These are phyloP conservation scores for Patiria miniata DNA, from an alignment of 35 echinoderm and acorn worm genomes.

Conservation along the genomic window DNA sequence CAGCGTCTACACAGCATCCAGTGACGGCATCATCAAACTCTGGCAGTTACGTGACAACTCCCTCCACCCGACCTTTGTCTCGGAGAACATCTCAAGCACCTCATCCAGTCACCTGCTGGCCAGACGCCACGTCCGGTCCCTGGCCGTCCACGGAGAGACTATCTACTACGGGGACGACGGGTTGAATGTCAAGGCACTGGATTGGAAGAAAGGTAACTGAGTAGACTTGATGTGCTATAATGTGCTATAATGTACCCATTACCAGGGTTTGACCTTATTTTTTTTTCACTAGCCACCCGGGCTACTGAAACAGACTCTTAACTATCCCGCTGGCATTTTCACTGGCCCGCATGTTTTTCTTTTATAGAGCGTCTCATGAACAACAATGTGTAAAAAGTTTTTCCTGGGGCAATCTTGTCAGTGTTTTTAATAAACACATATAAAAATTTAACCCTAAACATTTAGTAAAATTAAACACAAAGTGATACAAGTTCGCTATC, in stretches of 20 bases:
- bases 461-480: too few relatives aligned
- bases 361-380: too few relatives aligned
- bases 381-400: too few relatives aligned
- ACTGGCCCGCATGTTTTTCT: too few relatives aligned
- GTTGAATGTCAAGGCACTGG: slow-evolving; percentile 81
- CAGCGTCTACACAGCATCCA: slow-evolving; percentile 38
- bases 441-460: too few relatives aligned
- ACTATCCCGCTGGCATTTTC: too few relatives aligned
- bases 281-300: not conserved
- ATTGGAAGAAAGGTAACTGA: slow-evolving; percentile 85
- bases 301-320: too few relatives aligned
- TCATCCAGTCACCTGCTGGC: slow-evolving; percentile 27
- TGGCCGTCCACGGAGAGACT: not conserved
- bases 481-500: too few relatives aligned
- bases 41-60: slow-evolving; percentile 81
- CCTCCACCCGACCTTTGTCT: slow-evolving; percentile 69
- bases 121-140: slow-evolving; percentile 58
- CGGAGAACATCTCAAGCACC: slow-evolving; percentile 74
- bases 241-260: not conserved
- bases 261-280: not conserved
- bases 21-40: slow-evolving; percentile 85
- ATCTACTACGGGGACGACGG: slow-evolving; percentile 95
- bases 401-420: too few relatives aligned
- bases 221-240: too few relatives aligned
- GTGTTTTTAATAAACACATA: too few relatives aligned